These are phyloP conservation scores for Drosophila ercepeae DNA, from an alignment of 1,140 invertebrate species.

Conservation along the genomic window DNA sequence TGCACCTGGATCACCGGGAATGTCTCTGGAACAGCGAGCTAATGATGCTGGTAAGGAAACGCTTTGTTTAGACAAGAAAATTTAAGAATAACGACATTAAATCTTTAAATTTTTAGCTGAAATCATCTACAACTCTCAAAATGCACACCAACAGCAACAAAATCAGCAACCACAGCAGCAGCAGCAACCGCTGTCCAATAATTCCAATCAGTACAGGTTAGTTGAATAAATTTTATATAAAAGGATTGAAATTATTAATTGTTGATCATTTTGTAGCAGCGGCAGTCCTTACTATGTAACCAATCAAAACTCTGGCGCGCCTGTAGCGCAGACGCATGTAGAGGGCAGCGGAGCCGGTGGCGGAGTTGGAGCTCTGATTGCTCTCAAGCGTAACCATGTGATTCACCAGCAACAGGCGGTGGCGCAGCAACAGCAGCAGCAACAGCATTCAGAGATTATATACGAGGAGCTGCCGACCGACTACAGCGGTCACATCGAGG, in stretches of 20 bases:
- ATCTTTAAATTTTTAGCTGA: conserved; percentile 45
- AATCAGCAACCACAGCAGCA: conserved; percentile 51
- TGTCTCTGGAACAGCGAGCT: conserved; percentile 75
- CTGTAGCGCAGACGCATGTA: conserved; percentile 51
- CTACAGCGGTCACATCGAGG: conserved; percentile 80
- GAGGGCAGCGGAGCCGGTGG: conserved; percentile 45
- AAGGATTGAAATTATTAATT: not conserved
- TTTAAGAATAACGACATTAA: too few relatives aligned
- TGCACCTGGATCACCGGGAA: conserved; percentile 81
- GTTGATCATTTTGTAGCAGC: conserved; percentile 14
- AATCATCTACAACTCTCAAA: conserved; percentile 81
- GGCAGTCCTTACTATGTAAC: conserved; percentile 79
- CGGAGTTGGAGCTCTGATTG: conserved; percentile 75
- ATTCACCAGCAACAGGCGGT: conserved; percentile 66
- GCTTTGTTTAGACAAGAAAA: not conserved
- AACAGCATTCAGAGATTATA: conserved; percentile 77
- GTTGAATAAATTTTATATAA: too few relatives aligned
- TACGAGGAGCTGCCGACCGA: conserved; percentile 80
- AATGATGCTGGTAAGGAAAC: conserved; percentile 66
- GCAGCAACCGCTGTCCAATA: conserved; percentile 63
- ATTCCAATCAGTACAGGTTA: conserved; percentile 82
- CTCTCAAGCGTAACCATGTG: conserved; percentile 77
- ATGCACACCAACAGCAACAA: conserved; percentile 72
- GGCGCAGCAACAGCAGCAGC: conserved; percentile 57
- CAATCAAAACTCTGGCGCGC: conserved; percentile 72